These are phyloP conservation scores for Hippocampus mohnikei DNA, from an alignment of 2,113 vertebrate genomes.

Conservation along the genomic window DNA sequence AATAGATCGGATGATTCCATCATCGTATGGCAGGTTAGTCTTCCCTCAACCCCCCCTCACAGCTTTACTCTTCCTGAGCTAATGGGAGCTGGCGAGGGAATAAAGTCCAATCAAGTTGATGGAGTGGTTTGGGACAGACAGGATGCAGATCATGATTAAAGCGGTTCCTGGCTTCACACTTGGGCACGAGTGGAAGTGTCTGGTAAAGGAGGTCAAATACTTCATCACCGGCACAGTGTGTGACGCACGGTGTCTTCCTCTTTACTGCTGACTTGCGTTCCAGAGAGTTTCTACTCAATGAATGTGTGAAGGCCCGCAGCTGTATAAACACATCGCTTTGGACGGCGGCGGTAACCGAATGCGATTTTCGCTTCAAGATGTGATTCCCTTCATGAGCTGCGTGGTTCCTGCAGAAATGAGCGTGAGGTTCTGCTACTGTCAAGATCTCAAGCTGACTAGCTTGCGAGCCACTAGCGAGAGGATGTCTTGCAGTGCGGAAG, in stretches of 20 bases:
- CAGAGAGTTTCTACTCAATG: constrained; percentile 32
- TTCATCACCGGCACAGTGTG: neutral
- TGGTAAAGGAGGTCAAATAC: constrained; percentile 12
- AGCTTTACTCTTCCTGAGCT: neutral
- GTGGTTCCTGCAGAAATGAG: constrained; percentile 36
- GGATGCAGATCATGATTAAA: neutral
- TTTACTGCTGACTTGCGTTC: constrained; percentile 29
- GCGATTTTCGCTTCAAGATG: constrained; percentile 14
- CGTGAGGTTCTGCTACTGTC: constrained; percentile 18
- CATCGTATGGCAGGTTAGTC: neutral
- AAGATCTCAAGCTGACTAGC: constrained; percentile 26
- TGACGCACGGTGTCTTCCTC: constrained; percentile 1
- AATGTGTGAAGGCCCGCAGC: constrained; percentile 47
- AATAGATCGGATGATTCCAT: neutral
- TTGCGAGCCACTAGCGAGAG: constrained; percentile 19
- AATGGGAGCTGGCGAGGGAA: neutral
- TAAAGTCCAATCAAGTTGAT: neutral
- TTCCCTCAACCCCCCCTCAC: neutral
- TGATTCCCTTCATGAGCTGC: constrained; percentile 12
- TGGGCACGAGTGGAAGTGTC: constrained; percentile 28
- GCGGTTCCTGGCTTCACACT: neutral
- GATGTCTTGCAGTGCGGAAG: constrained; percentile 24
- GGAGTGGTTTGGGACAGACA: neutral
- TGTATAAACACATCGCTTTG: constrained; percentile 53
- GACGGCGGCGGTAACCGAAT: constrained; percentile 6